phyloP scores from a whole-genome alignment of 1,140 invertebrate species.

The Leptinotarsa defecta region DNA sequence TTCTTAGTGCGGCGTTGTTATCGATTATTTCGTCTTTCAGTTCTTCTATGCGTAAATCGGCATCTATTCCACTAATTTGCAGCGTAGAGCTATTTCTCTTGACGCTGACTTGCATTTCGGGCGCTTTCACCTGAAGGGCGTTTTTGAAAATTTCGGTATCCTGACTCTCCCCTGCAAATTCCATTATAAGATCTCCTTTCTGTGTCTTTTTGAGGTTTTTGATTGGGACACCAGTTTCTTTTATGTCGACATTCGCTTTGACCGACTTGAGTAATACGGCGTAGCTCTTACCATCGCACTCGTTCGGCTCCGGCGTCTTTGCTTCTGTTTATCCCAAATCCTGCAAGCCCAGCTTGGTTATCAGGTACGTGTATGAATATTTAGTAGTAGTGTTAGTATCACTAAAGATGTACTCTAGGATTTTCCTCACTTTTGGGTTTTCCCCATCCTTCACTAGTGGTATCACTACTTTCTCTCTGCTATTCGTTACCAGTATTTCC shows the following conservation, averaged over 20 bases:
- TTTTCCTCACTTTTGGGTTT: not conserved
- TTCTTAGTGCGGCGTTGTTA: not conserved
- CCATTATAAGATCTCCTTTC: constrained; percentile 7
- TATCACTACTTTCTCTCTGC: no score
- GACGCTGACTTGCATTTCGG: not conserved
- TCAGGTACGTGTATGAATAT: not conserved
- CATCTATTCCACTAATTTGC: not conserved
- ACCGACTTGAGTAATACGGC: not conserved
- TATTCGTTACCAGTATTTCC: no score
- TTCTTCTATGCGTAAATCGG: not conserved
- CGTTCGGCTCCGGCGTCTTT: not conserved
- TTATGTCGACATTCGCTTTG: not conserved
- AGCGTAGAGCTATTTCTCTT: not conserved
- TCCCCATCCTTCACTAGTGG: no score
- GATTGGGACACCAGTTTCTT: not conserved
- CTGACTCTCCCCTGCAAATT: not conserved
- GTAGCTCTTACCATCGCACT: not conserved
- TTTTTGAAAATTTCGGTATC: not conserved
- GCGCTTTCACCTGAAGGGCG: not conserved
- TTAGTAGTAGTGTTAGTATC: not conserved
- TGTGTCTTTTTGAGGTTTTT: constrained; percentile 1
- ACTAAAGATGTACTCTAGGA: not conserved
- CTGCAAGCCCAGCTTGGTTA: not conserved
- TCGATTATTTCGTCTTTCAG: not conserved
- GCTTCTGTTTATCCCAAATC: not conserved